Base-by-base conservation (phyloP, 2,888 invertebrate genomes). In the Aporophyla nigra region DNA sequence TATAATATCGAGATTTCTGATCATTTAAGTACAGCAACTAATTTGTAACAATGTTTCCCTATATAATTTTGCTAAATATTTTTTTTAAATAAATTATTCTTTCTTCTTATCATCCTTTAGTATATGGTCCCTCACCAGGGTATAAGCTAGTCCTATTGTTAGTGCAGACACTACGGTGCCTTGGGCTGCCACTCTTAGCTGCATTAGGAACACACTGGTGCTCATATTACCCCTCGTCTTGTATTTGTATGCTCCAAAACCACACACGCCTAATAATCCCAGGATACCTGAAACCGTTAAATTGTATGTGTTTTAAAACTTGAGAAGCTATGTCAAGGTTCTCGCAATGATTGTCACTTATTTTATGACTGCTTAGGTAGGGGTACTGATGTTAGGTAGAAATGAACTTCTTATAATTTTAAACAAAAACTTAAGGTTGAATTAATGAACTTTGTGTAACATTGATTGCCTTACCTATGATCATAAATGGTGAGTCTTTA, bases 121-220 rank as follows among this genome's bases (percentile, higher is more conserved):
- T 83, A 96, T 58, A 90, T 94, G 94, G 66, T 98, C 97, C 71
- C 96, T 97, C 7, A 97, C 95, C 97, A 98, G 97, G n/a, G 97
- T 97, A 89, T 98, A 98, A 0, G 96, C 96, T 74, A 99, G 95
- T 62, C 99, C 99, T 69, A 98, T 81, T 1, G 98, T 98, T 71
- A 99, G 96, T 9, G 98, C 97, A 10, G 98, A 98, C 12, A 99
- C 98, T 0, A 98, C 98, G 6, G 98, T 98, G 43, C 98, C 98
- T 93, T 99, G 99, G 0, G 99, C 99, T 0, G 98, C 98, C 12
- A 99, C 98, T 94, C 99, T 97, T 27, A 99, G 97, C 89, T 99
- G 98, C 98, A 99, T 98, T 85, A 97, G 97, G 94, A 98, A 99
- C 2, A 99, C 97, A 85, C 98, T 98, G 3, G 98, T 97, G 88